These are phyloP conservation scores for Dynastes tityus DNA, from an alignment of 2,888 invertebrate species.

Conservation along the genomic window DNA sequence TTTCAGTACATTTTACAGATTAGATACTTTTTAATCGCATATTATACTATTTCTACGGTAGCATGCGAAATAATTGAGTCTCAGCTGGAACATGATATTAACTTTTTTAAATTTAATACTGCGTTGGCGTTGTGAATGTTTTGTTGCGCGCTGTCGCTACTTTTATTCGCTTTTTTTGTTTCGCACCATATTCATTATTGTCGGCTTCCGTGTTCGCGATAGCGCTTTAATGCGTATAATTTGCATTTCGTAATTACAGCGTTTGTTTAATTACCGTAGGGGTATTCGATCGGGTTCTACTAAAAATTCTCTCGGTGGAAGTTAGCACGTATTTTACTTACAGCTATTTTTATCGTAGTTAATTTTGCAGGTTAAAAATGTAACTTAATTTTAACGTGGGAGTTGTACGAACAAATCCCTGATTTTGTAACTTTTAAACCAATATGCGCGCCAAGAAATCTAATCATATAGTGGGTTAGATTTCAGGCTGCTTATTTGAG, in stretches of 20 bases:
- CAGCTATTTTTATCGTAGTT: too few species aligned
- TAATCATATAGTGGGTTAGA: too few species aligned
- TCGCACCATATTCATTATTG: conserved; percentile 6
- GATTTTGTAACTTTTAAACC: too few species aligned
- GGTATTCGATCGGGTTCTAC: background rate
- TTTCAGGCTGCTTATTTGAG: too few species aligned
- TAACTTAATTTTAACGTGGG: too few species aligned
- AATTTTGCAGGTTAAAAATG: too few species aligned
- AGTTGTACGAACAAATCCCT: too few species aligned
- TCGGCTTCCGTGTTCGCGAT: conserved; percentile 6
- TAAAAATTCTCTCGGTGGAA: conserved; percentile 9
- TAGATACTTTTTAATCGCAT: too few species aligned
- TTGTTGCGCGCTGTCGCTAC: background rate
- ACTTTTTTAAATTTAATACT: background rate
- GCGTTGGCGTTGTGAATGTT: conserved; percentile 7
- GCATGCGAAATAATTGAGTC: background rate
- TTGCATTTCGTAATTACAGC: conserved; percentile 6
- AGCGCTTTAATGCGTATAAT: background rate
- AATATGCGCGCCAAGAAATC: too few species aligned
- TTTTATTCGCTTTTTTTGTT: conserved; percentile 3
- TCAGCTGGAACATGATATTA: background rate
- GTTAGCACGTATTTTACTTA: background rate
- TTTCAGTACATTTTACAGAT: too few species aligned
- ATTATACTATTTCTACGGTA: background rate
- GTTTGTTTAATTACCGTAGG: background rate